Evolutionary conservation across 2,797 vertebrate species (phyloP).

Genomic region (Craterocephalus amniculus): DNA sequence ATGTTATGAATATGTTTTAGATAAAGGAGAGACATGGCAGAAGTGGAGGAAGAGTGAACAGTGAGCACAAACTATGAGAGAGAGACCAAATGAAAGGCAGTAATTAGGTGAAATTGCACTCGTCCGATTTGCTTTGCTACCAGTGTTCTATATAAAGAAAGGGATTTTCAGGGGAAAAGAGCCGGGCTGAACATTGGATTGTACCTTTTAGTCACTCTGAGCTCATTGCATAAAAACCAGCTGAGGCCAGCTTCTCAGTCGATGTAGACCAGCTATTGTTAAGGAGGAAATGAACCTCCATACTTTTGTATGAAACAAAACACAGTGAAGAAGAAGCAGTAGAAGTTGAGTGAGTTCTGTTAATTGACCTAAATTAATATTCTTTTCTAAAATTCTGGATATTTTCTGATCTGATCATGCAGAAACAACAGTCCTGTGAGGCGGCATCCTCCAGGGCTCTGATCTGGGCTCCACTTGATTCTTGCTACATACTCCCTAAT

Average conservation of each 20-base stretch:
- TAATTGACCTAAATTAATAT: neutral
- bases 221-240: slow-evolving; percentile 19
- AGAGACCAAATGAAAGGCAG: slow-evolving; percentile 17
- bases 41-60: neutral
- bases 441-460: too few species aligned
- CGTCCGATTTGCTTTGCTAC: slow-evolving; percentile 29
- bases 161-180: slow-evolving; percentile 32
- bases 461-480: too few species aligned
- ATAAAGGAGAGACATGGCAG: neutral
- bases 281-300: slow-evolving; percentile 1
- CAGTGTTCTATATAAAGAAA: slow-evolving; percentile 33
- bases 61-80: neutral
- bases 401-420: neutral
- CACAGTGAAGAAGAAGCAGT: neutral
- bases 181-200: slow-evolving; percentile 29
- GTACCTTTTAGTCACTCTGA: slow-evolving; percentile 30
- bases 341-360: neutral
- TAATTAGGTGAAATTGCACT: slow-evolving; percentile 47
- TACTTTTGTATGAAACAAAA: neutral
- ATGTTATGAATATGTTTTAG: neutral
- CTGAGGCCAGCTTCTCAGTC: neutral
- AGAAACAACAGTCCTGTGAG: too few species aligned
- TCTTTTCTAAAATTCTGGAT: neutral
- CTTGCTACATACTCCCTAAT: too few species aligned
- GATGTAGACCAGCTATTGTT: slow-evolving; percentile 37